Evolutionary conservation across 2,888 invertebrate species (phyloP).

Genomic region (Melinopterus prodromus): DNA sequence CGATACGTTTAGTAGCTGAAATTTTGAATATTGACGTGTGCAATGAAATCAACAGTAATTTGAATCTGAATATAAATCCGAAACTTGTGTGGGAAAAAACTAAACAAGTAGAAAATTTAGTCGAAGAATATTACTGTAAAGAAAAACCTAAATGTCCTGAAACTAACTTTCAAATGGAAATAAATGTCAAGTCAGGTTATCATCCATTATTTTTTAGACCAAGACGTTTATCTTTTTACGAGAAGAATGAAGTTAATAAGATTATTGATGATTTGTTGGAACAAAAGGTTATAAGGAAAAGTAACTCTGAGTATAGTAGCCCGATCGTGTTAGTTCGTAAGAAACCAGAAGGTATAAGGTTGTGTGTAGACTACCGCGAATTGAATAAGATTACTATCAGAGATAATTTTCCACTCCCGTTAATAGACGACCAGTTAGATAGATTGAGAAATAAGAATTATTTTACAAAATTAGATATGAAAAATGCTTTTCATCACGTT

Average conservation of each 20-base stretch:
- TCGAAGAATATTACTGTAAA: conserved; percentile 15
- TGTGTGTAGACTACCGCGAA: conserved; percentile 39
- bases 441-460: conserved; percentile 24
- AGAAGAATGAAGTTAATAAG: conserved; percentile 25
- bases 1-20: neutral
- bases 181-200: conserved; percentile 14
- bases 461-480: conserved; percentile 27
- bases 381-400: conserved; percentile 30
- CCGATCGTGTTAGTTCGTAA: conserved; percentile 41
- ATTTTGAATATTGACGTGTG: conserved; percentile 14
- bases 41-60: neutral
- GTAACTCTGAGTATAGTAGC: conserved; percentile 38
- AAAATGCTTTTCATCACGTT: conserved; percentile 34
- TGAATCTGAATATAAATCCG: conserved; percentile 14
- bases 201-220: conserved; percentile 28
- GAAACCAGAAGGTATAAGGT: conserved; percentile 37
- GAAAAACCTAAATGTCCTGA: conserved; percentile 8
- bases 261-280: conserved; percentile 26
- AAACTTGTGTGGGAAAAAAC: conserved; percentile 10
- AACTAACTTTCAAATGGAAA: conserved; percentile 25
- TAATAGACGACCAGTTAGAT: conserved; percentile 32
- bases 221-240: conserved; percentile 29
- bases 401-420: conserved; percentile 29
- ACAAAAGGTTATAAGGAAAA: conserved; percentile 33
- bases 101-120: neutral